Evolutionary conservation across 92 coral and sea anemone genomes (phyloP).

Genomic region (Paramuricea clavata): DNA sequence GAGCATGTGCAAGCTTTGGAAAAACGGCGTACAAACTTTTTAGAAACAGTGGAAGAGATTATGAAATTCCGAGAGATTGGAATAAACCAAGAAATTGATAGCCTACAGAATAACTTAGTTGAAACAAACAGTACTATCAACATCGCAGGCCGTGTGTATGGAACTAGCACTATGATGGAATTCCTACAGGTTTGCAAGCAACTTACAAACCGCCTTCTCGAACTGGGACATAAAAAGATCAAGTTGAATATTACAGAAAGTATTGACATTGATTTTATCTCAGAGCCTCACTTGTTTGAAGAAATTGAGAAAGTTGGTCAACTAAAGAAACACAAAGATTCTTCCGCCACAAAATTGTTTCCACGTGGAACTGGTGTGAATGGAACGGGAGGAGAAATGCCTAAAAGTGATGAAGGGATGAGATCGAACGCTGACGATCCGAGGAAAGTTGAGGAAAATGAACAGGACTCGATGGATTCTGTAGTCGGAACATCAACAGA

Average conservation of each 20-base stretch:
- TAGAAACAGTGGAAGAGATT: slow-evolving; percentile 46
- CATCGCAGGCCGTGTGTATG: slow-evolving; percentile 48
- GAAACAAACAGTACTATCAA: slow-evolving; percentile 48
- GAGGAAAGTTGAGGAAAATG: neutral
- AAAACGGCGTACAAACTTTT: slow-evolving; percentile 39
- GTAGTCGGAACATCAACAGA: slow-evolving; percentile 25
- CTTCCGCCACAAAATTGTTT: neutral
- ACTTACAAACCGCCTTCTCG: slow-evolving; percentile 32
- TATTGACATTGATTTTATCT: slow-evolving; percentile 41
- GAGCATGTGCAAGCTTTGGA: slow-evolving; percentile 43
- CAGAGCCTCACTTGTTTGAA: slow-evolving; percentile 35
- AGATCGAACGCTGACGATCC: neutral
- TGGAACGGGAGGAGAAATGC: neutral
- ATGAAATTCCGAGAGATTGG: slow-evolving; percentile 48
- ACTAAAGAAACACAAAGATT: slow-evolving; percentile 26
- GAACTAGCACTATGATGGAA: slow-evolving; percentile 47
- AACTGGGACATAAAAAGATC: slow-evolving; percentile 30
- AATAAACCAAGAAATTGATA: slow-evolving; percentile 48
- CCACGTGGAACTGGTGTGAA: neutral
- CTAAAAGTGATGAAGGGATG: neutral
- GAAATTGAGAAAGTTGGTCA: slow-evolving; percentile 37
- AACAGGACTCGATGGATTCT: slow-evolving; percentile 14
- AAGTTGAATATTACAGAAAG: slow-evolving; percentile 28
- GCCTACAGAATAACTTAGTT: slow-evolving; percentile 41
- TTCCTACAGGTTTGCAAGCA: slow-evolving; percentile 47